Percentiles rank a stretch among this genome's conserved stretches.
Evolutionary conservation across 1,140 invertebrate genomes (phyloP).

Genomic region (Heterodera schachtii): DNA sequence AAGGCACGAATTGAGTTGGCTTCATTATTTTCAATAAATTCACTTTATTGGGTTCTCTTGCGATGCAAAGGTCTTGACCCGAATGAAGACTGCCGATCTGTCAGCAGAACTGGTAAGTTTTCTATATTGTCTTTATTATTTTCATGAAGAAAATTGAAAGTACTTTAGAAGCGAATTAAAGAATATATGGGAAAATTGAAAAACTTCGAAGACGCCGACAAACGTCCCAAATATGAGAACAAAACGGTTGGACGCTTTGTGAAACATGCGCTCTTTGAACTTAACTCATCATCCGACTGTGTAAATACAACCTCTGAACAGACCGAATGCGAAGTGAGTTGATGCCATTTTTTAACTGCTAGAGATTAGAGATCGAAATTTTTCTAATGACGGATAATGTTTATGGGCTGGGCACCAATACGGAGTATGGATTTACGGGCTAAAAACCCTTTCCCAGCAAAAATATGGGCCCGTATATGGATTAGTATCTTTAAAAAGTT

Average conservation of each 20-base stretch:
- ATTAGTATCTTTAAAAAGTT: too few species aligned
- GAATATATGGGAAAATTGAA: constrained; percentile 29
- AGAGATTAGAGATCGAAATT: too few species aligned
- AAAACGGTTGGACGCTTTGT: constrained; percentile 23
- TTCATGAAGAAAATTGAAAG: too few species aligned
- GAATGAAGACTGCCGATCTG: constrained; percentile 5
- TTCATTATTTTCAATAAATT: constrained; percentile 18
- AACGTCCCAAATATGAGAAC: constrained; percentile 20
- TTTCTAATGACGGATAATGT: too few species aligned
- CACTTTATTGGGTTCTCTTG: constrained; percentile 19
- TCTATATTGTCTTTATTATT: too few species aligned
- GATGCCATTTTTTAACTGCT: too few species aligned
- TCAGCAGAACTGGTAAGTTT: constrained; percentile 17
- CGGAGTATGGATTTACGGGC: too few species aligned
- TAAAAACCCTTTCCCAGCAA: too few species aligned
- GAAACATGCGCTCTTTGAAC: constrained; percentile 13
- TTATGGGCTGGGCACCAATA: too few species aligned
- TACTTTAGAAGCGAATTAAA: constrained; percentile 12
- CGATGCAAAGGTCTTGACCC: constrained; percentile 24
- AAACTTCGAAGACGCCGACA: constrained; percentile 11
- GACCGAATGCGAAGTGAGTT: background rate
- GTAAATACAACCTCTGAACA: background rate
- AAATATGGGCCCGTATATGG: too few species aligned
- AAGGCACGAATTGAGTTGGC: constrained; percentile 9
- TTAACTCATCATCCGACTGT: background rate